These are phyloP conservation scores for Parazoanthus darwini DNA, from an alignment of 92 coral and sea anemone genomes.

Conservation along the genomic window DNA sequence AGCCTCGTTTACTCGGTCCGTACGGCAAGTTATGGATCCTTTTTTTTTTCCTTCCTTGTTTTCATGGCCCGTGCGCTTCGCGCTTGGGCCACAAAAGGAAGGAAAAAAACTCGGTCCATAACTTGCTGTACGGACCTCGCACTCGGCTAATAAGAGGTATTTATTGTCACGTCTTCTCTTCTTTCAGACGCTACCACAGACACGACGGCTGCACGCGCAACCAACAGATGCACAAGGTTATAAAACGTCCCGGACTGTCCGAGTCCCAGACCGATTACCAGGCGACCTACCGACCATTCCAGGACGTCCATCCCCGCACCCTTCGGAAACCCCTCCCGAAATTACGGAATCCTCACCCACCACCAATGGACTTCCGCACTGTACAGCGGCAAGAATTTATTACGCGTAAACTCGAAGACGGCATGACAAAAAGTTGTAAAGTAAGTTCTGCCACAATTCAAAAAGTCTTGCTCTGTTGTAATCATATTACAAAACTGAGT, in stretches of 20 bases:
- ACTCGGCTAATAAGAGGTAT: too few relatives aligned
- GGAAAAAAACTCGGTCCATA: too few relatives aligned
- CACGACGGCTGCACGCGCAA: slow-evolving; percentile 88
- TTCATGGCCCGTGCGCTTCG: too few relatives aligned
- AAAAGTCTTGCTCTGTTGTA: too few relatives aligned
- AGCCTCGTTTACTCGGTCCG: too few relatives aligned
- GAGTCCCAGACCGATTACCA: slow-evolving; percentile 82
- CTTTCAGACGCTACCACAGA: slow-evolving; percentile 83
- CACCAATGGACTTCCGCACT: slow-evolving; percentile 97
- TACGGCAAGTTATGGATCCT: too few relatives aligned
- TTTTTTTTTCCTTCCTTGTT: too few relatives aligned
- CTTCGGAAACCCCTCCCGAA: slow-evolving; percentile 84
- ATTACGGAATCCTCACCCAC: slow-evolving; percentile 92
- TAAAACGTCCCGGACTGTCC: slow-evolving; percentile 86
- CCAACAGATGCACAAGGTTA: slow-evolving; percentile 76
- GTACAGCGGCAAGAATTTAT: slow-evolving; percentile 79
- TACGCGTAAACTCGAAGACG: slow-evolving; percentile 48
- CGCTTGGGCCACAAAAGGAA: too few relatives aligned
- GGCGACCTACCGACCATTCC: slow-evolving; percentile 70
- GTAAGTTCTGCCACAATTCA: slow-evolving; percentile 27
- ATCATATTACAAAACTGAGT: background rate
- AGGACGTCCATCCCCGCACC: slow-evolving; percentile 61
- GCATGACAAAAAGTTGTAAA: slow-evolving; percentile 67
- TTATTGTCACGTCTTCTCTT: background rate
- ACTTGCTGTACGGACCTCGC: too few relatives aligned